phyloP scores from a whole-genome alignment of 2,797 vertebrate species.

The Peromyscus attwateri region DNA sequence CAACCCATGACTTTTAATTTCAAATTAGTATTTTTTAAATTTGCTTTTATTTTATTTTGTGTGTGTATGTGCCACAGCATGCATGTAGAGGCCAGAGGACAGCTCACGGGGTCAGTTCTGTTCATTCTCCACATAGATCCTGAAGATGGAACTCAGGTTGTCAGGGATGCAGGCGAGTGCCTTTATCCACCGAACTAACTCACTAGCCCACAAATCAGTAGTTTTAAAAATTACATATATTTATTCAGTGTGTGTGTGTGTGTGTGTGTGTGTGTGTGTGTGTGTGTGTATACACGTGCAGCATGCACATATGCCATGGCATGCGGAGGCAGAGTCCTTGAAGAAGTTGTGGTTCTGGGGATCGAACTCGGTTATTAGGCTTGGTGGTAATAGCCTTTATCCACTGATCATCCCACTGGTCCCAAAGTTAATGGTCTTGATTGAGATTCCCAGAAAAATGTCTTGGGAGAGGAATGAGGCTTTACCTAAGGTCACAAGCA shows the following conservation, averaged over 20 bases:
- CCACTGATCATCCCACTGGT: background rate
- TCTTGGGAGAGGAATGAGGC: background rate
- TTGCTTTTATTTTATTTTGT: background rate
- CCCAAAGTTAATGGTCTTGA: background rate
- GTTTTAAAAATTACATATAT: background rate
- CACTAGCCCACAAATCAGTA: background rate
- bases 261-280: background rate
- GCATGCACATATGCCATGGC: background rate
- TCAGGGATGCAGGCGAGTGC: background rate
- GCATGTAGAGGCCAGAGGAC: background rate
- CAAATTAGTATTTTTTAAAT: background rate
- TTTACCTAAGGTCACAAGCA: background rate
- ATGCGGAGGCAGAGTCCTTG: background rate
- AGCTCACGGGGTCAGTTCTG: background rate
- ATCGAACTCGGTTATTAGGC: background rate
- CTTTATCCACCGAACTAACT: background rate
- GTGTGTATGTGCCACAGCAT: background rate
- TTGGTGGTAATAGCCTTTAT: background rate
- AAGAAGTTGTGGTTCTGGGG: background rate
- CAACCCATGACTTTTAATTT: background rate
- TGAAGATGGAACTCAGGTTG: background rate
- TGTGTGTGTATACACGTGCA: background rate
- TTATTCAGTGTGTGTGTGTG: background rate
- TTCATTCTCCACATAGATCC: no score
- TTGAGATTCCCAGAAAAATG: background rate